Evolutionary conservation across 2,888 invertebrate species (phyloP), one percentile per base, ranked within the genome.

Genomic region (Phyllotreta striolata): DNA sequence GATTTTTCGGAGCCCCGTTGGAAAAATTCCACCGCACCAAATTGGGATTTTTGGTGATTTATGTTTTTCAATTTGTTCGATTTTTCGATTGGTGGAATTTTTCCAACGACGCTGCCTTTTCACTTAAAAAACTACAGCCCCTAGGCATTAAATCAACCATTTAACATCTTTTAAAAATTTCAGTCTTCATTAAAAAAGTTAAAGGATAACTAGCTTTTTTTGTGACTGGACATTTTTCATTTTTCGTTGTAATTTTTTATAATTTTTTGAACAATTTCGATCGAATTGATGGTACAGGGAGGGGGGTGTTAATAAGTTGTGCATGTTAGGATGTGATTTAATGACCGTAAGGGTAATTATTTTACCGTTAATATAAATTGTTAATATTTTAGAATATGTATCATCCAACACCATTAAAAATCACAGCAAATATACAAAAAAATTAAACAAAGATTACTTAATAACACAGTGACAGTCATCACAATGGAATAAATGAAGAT

Each of bases 361-460:
- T 56, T 59, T 59, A 59, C 38, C 37, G 44, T 52, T 66, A 68
- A 63, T 63, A 66, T 63, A 66, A 66, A 69, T 66, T 67, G 69
- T 71, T 72, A 76, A 73, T 75, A 74, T 72, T 78, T 77, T 78
- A 78, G 77, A 78, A 78, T 76, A 77, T 75, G 73, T 76, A 72
- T 77, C 76, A 76, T 76, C 77, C 76, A 78, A 78, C 78, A 77
- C 77, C 76, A 73, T 58, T 72, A 76, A 74, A 75, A 79, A 80
- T 80, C 79, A 80, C 79, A 80, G 80, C 77, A 78, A 78, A 78
- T 76, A 77, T 79, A 78, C 73, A 77, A 74, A 77, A 41, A 74
- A 70, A 73, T 74, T 74, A 75, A 70, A 71, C 73, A 75, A 71
- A 77, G 73, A 73, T 70, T 69, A 71, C 70, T 70, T 73, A 71